Conservation (phyloP, 2,888 invertebrate species). For the Clunio marinus region DNA sequence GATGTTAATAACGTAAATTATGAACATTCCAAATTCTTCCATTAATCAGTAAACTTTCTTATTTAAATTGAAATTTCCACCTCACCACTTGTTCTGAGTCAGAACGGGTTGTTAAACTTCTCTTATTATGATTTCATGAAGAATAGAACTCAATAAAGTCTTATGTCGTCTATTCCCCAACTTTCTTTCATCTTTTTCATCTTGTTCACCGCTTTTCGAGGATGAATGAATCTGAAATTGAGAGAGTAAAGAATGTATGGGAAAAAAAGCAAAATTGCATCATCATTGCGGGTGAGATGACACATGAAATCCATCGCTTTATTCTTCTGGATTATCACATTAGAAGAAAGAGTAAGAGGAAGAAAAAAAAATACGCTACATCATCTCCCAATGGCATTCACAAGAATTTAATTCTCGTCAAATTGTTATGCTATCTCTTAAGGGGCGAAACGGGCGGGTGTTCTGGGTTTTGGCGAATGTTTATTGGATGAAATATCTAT, state of each 20-base stretch:
- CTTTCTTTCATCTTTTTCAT: not conserved
- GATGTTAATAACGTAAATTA: too few relatives aligned
- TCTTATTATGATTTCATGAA: not conserved
- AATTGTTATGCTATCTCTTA: not conserved
- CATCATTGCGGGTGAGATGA: constrained; percentile 16
- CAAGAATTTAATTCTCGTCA: not conserved
- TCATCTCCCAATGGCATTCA: constrained; percentile 3
- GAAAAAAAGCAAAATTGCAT: constrained; percentile 4
- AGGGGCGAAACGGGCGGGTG: not conserved
- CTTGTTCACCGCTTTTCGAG: not conserved
- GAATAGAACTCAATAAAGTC: constrained; percentile 6
- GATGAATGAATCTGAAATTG: constrained; percentile 26
- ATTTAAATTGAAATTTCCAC: too few relatives aligned
- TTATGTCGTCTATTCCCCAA: not conserved
- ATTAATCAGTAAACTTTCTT: too few relatives aligned
- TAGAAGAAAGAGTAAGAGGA: not conserved
- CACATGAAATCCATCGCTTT: constrained; percentile 17
- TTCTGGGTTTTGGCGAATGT: not conserved
- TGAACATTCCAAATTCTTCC: too few relatives aligned
- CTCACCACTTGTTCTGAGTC: too few relatives aligned
- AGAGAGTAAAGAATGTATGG: not conserved
- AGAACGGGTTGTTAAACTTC: too few relatives aligned
- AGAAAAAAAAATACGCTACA: constrained; percentile 1
- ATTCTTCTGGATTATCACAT: constrained; percentile 25
- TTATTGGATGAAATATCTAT: too few relatives aligned